Percentiles rank a stretch among this genome's conserved stretches.
These are phyloP conservation scores for Poecilus cupreus DNA, from an alignment of 2,888 invertebrate species.

Conservation along the genomic window DNA sequence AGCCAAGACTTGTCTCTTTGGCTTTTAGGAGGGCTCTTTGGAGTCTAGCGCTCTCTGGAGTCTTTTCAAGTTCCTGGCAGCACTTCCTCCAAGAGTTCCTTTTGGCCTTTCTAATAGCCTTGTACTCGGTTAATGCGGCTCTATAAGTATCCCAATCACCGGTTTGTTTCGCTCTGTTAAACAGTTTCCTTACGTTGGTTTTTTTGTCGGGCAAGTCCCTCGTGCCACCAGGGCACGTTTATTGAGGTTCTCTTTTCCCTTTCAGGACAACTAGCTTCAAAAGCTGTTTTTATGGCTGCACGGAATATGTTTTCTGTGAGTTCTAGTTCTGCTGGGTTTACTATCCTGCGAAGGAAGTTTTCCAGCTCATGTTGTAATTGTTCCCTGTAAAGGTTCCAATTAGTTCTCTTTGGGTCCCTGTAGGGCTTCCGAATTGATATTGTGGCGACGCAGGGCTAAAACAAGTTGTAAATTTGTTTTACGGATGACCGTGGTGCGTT, in stretches of 20 bases:
- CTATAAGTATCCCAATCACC: background rate
- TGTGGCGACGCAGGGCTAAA: too few species aligned
- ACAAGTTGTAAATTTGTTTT: too few species aligned
- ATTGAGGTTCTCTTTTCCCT: background rate
- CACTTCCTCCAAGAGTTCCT: background rate
- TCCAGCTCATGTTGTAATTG: too few species aligned
- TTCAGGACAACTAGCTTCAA: background rate
- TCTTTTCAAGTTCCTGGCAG: constrained; percentile 1
- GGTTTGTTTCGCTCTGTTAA: background rate
- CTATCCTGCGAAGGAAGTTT: background rate
- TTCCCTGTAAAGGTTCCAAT: too few species aligned
- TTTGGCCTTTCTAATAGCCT: background rate
- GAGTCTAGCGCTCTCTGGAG: background rate
- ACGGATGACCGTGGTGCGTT: too few species aligned
- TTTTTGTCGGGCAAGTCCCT: background rate
- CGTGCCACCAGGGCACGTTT: background rate
- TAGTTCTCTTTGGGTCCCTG: too few species aligned
- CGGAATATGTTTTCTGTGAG: background rate
- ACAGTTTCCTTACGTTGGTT: too few species aligned
- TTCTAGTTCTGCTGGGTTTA: background rate
- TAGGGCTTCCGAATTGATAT: too few species aligned
- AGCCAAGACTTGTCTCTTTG: background rate
- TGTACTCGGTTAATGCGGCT: background rate
- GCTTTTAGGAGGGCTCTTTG: background rate
- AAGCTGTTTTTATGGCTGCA: background rate